phyloP scores from a whole-genome alignment of 2,888 invertebrate genomes.

The Maniola hyperantus region DNA sequence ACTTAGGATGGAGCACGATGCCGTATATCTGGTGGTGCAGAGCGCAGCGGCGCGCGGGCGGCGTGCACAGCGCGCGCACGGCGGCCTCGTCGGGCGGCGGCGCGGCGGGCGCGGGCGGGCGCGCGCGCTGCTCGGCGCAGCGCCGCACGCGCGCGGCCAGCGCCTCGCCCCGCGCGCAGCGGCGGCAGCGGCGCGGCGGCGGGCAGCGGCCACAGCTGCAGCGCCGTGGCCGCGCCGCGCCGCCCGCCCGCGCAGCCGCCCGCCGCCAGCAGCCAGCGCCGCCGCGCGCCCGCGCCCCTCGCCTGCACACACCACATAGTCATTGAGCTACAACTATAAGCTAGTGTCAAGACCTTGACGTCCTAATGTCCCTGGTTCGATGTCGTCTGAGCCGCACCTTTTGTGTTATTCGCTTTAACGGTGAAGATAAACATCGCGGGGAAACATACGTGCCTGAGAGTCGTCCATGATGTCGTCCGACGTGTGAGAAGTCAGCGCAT shows the following conservation, averaged over 20 bases:
- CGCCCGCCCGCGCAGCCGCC: constrained; percentile 42
- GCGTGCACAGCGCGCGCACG: constrained; percentile 56
- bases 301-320: background rate
- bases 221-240: constrained; percentile 43
- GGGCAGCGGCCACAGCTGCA: constrained; percentile 50
- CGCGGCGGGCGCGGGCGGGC: constrained; percentile 15
- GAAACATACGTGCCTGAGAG: no score
- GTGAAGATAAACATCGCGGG: no score
- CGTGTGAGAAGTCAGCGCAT: no score
- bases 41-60: constrained; percentile 42
- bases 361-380: no score
- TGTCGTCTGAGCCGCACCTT: no score
- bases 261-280: constrained; percentile 43
- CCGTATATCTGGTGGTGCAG: constrained; percentile 49
- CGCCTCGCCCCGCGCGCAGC: constrained; percentile 48
- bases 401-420: no score
- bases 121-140: constrained; percentile 42
- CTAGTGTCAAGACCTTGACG: no score
- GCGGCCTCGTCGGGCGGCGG: constrained; percentile 45
- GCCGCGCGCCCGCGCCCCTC: background rate
- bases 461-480: no score
- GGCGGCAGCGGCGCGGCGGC: constrained; percentile 38
- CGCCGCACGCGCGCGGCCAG: constrained; percentile 37
- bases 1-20: constrained; percentile 46
- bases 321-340: no score